phyloP scores from a whole-genome alignment of 2,113 vertebrate species.

The Corvus hawaiiensis region DNA sequence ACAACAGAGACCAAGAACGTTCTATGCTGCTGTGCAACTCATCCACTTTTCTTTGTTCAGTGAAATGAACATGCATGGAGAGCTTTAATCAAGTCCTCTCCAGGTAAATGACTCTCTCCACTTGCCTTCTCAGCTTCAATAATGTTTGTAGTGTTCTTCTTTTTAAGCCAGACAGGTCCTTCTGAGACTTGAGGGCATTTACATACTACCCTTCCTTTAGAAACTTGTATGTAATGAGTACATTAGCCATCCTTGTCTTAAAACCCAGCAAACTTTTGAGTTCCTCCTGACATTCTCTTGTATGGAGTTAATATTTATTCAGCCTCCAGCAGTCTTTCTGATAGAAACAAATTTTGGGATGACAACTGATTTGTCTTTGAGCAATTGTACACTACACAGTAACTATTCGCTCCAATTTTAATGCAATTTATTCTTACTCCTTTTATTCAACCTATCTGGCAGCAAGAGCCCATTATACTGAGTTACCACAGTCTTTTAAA shows the following conservation, averaged over 20 bases:
- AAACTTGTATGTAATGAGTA: slow-evolving; percentile 5
- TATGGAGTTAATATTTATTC: background rate
- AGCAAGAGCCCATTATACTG: background rate
- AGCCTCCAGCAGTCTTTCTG: background rate
- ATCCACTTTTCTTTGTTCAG: background rate
- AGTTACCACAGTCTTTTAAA: background rate
- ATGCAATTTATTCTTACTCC: background rate
- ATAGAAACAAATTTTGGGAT: background rate
- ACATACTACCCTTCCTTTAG: slow-evolving; percentile 31
- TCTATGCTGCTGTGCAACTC: background rate
- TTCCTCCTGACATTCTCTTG: background rate
- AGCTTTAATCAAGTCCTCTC: slow-evolving; percentile 44
- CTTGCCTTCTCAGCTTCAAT: slow-evolving; percentile 48
- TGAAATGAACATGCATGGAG: slow-evolving; percentile 26
- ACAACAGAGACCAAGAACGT: background rate
- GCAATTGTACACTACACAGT: background rate
- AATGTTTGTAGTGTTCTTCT: slow-evolving; percentile 61
- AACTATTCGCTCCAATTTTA: background rate
- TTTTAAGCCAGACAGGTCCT: slow-evolving; percentile 33
- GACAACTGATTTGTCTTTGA: background rate
- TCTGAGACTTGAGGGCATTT: slow-evolving; percentile 51
- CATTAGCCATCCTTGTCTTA: background rate
- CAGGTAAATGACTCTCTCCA: slow-evolving; percentile 37
- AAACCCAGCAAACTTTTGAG: background rate
- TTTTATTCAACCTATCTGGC: background rate